Evolutionary conservation across 2,113 vertebrate genomes (phyloP), one percentile per base, ranked within the genome.

Genomic region (Daboia siamensis): DNA sequence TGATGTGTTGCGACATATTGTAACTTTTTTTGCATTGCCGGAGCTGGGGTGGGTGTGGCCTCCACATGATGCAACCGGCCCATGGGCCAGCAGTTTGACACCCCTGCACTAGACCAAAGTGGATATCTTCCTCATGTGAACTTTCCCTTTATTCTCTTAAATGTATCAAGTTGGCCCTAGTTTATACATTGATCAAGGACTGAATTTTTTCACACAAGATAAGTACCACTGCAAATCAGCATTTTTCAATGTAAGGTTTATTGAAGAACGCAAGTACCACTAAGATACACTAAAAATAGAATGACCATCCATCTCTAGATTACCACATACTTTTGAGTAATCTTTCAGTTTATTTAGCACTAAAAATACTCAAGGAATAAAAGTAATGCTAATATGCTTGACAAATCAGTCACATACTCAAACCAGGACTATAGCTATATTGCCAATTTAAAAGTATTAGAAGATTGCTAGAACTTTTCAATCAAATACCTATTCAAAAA

Each of bases 401-500:
- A 46, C 29, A 29, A 48, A 59, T 54, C 24, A 88, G 33, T 11
- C n/a, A 88, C 59, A 88, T 80, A 69, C 2, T 51, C 17, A 86
- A 87, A 56, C 7, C 64, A 92, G 39, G 3, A 89, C 84, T n/a
- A 33, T 20, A 54, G 15, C 23, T 89, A 52, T 84, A 20, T 57
- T 0, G n/a, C 5, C 24, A n/a, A 84, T 92, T 46, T 84, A 57
- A 84, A 89, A 57, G 54, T 48, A 56, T 52, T 29, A n/a, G 3
- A 21, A 56, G n/a, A 64, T 64, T 80, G 11, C 15, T 54, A 86
- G 39, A 85, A 64, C n/a, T 61, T 86, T 86, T 64, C 20, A 64
- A 86, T 90, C 74, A 90, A 80, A 61, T 85, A 10, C 29, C n/a
- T 86, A 29, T 64, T 93, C n/a, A 61, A 54, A 92, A 86, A 86